Conservation (phyloP, 2,888 invertebrate genomes). For the Brachypalpus laphriformis region DNA sequence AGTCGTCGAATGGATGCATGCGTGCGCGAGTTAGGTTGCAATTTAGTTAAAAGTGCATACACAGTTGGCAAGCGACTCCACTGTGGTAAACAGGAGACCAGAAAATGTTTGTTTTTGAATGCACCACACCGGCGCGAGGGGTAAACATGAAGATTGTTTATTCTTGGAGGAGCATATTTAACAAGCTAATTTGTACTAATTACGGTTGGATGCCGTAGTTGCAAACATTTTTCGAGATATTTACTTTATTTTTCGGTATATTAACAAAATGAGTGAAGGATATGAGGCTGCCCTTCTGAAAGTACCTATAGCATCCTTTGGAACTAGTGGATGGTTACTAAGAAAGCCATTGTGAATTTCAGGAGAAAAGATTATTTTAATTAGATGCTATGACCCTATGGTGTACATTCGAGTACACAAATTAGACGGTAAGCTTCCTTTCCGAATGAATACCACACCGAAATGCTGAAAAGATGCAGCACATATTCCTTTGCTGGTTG, state of each 20-base stretch:
- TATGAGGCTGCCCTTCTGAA: too few species aligned
- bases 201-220: conserved; percentile 12
- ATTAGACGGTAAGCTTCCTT: too few species aligned
- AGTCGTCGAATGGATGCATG: conserved; percentile 10
- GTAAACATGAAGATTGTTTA: conserved; percentile 19
- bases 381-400: too few species aligned
- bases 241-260: background rate
- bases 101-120: background rate
- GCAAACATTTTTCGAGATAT: background rate
- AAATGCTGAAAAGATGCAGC: too few species aligned
- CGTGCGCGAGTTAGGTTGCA: conserved; percentile 7
- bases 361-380: too few species aligned
- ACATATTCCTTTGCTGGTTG: too few species aligned
- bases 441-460: too few species aligned
- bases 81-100: background rate
- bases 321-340: background rate
- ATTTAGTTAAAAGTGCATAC: conserved; percentile 24
- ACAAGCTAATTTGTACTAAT: conserved; percentile 42
- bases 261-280: background rate
- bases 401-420: too few species aligned
- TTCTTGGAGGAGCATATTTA: conserved; percentile 36
- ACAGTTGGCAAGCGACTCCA: background rate
- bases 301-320: too few species aligned
- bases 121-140: background rate
- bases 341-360: too few species aligned